A percentile compares a stretch with the other conserved stretches of the same genome.
Evolutionary conservation across 2,797 vertebrate species (phyloP).

Genomic region (Sebastes miniatus): DNA sequence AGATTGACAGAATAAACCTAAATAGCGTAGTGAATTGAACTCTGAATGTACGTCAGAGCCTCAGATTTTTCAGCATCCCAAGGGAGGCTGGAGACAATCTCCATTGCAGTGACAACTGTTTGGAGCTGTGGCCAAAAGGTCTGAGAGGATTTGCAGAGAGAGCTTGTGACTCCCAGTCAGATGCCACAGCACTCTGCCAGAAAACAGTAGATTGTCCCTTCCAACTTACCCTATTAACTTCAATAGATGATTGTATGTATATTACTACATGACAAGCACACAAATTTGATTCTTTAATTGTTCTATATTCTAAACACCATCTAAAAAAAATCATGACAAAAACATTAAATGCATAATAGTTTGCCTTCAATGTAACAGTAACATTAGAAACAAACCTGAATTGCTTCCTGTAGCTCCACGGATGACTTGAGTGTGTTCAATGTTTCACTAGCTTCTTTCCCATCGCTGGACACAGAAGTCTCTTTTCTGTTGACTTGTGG

Average conservation of each 20-base stretch:
- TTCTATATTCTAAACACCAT: background rate
- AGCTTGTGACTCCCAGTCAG: background rate
- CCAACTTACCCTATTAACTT: background rate
- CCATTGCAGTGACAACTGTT: background rate
- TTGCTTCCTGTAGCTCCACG: constrained; percentile 1
- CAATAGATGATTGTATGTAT: background rate
- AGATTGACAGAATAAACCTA: background rate
- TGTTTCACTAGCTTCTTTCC: constrained; percentile 18
- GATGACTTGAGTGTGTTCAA: constrained; percentile 2
- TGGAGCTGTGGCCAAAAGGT: background rate
- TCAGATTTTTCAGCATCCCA: background rate
- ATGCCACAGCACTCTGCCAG: background rate
- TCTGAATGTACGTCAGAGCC: background rate
- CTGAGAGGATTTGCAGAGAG: background rate
- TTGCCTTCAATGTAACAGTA: background rate
- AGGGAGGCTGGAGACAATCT: background rate
- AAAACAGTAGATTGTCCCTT: background rate
- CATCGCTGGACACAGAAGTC: background rate
- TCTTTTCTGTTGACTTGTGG: constrained; percentile 28
- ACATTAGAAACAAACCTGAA: constrained; percentile 37
- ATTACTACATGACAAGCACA: background rate
- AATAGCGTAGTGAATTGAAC: background rate
- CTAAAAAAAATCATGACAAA: background rate
- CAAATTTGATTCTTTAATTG: background rate
- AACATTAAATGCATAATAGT: background rate